Conservation (phyloP, 2,888 invertebrate genomes). For the Lycophotia porphyrea region DNA sequence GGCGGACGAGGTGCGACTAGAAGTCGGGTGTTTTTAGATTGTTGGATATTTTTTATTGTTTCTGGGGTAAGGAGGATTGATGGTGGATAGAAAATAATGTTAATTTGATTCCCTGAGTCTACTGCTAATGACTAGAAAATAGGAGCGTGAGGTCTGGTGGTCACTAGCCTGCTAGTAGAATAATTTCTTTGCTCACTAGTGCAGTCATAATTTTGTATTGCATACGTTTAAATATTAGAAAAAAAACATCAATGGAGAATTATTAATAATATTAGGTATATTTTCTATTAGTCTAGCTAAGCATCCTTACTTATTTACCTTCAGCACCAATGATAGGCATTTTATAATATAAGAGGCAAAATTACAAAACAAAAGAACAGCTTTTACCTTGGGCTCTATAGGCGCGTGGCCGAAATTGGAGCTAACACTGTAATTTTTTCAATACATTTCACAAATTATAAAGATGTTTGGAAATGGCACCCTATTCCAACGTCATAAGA, state of each 20-base stretch:
- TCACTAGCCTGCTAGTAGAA: too few species aligned
- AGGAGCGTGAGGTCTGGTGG: not conserved
- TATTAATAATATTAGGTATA: not conserved
- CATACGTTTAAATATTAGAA: not conserved
- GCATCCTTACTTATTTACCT: too few species aligned
- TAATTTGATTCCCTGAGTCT: not conserved
- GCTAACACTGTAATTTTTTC: too few species aligned
- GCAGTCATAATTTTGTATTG: too few species aligned
- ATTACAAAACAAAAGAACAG: not conserved
- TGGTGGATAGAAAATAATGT: conserved; percentile 2
- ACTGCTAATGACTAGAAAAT: conserved; percentile 17
- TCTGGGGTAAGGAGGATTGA: conserved; percentile 17
- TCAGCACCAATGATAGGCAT: too few species aligned
- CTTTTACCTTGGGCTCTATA: too few species aligned
- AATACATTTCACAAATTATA: too few species aligned
- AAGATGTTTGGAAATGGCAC: too few species aligned
- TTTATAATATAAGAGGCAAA: too few species aligned
- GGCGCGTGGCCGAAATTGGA: not conserved
- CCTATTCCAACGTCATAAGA: not conserved
- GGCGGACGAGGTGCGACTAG: conserved; percentile 77
- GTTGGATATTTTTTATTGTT: conserved; percentile 57
- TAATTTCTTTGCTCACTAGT: too few species aligned
- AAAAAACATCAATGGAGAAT: not conserved
- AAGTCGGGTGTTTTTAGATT: conserved; percentile 65
- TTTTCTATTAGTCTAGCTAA: too few species aligned